phyloP scores from a whole-genome alignment of 2,797 vertebrate species.

The Pseudomugil gertrudae region DNA sequence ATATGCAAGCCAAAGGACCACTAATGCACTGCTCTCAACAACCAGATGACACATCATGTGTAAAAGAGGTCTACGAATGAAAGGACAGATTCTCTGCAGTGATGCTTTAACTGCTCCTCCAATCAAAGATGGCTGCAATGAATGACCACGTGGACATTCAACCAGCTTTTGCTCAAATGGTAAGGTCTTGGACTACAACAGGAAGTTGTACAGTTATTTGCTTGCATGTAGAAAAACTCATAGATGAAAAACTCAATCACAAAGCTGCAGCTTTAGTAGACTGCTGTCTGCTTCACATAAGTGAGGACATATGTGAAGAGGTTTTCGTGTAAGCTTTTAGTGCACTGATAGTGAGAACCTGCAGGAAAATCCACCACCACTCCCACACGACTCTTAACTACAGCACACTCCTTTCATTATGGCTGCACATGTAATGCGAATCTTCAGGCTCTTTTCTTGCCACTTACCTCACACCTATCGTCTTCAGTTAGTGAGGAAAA shows the following conservation, averaged over 20 bases:
- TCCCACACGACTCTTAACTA: not conserved
- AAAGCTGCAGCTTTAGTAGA: not conserved
- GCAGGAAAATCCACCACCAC: not conserved
- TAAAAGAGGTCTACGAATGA: too few species aligned
- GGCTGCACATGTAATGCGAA: rapidly evolving
- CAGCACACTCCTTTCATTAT: slow-evolving; percentile 1
- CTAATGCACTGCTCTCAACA: too few species aligned
- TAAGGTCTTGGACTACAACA: not conserved
- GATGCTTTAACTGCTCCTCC: too few species aligned
- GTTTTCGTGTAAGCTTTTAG: not conserved
- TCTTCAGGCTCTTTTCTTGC: not conserved
- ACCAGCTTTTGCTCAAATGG: too few species aligned
- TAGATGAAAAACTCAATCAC: not conserved
- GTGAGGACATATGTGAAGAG: not conserved
- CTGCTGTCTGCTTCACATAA: not conserved
- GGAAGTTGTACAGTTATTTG: not conserved
- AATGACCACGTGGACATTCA: too few species aligned
- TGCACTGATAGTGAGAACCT: not conserved
- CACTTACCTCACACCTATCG: slow-evolving; percentile 13
- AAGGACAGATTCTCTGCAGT: too few species aligned
- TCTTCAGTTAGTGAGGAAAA: too few species aligned
- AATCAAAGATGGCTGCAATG: too few species aligned
- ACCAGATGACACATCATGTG: too few species aligned
- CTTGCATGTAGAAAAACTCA: not conserved
- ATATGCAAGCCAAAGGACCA: too few species aligned